A percentile compares a stretch with the other conserved stretches of the same genome.
phyloP scores from a whole-genome alignment of 2,888 invertebrate species.

The Tethea ocularis region DNA sequence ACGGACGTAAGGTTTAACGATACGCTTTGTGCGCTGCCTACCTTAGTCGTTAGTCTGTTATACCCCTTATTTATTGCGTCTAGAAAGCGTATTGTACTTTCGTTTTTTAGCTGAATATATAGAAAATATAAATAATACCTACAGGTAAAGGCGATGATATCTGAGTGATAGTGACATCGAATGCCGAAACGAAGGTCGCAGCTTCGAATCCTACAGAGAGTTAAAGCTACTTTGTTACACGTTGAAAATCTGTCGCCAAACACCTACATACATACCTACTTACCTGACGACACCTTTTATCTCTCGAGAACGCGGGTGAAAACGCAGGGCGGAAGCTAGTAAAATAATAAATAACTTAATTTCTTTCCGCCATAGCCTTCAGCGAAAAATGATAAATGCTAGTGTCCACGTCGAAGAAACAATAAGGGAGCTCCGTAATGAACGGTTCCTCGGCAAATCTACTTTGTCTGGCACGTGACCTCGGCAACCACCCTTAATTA shows the following conservation, averaged over 20 bases:
- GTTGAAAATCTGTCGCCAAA: too few species aligned
- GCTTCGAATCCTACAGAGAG: too few species aligned
- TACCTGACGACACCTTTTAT: too few species aligned
- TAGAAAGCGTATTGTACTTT: conserved; percentile 17
- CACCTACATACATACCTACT: too few species aligned
- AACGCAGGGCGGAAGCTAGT: too few species aligned
- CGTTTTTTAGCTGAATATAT: not conserved
- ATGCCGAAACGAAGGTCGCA: too few species aligned
- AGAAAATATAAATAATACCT: not conserved
- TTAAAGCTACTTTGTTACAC: too few species aligned
- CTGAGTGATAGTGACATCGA: too few species aligned
- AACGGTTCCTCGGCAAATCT: conserved; percentile 53
- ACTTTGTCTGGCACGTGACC: conserved; percentile 59
- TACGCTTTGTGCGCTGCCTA: conserved; percentile 48
- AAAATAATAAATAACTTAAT: not conserved
- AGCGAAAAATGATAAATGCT: not conserved
- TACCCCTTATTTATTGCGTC: conserved; percentile 61
- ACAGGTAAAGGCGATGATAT: too few species aligned
- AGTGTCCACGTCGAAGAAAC: conserved; percentile 31
- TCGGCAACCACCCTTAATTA: conserved; percentile 52
- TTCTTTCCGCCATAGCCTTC: not conserved
- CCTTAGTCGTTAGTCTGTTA: conserved; percentile 38
- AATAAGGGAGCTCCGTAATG: conserved; percentile 50
- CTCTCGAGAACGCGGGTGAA: too few species aligned
- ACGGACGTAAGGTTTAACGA: conserved; percentile 54